Conservation (phyloP, 2,888 invertebrate species). For the Ophioninae sp. region DNA sequence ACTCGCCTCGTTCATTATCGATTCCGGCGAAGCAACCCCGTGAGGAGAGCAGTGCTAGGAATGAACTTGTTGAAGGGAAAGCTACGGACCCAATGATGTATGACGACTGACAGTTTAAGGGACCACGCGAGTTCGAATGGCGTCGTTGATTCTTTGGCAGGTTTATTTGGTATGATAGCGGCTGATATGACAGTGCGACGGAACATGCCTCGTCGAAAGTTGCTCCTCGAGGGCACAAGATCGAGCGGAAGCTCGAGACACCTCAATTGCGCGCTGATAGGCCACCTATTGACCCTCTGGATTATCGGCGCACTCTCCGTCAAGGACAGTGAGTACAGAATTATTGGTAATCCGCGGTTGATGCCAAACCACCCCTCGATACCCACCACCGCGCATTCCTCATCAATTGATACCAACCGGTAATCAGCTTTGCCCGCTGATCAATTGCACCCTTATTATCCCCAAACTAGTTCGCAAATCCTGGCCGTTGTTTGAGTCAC, state of each 20-base stretch:
- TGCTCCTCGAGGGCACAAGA: conserved; percentile 71
- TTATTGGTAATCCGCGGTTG: conserved; percentile 25
- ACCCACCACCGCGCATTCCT: not conserved
- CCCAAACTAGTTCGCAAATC: conserved; percentile 28
- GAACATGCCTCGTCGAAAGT: conserved; percentile 76
- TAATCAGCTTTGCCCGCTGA: conserved; percentile 22
- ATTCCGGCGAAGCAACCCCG: conserved; percentile 1
- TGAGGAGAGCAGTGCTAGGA: not conserved
- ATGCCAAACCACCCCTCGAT: conserved; percentile 11
- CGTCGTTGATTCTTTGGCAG: not conserved
- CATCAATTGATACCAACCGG: not conserved
- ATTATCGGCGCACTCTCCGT: conserved; percentile 78
- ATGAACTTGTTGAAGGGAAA: conserved; percentile 21
- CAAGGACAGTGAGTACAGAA: conserved; percentile 78
- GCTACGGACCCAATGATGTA: not conserved
- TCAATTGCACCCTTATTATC: conserved; percentile 45
- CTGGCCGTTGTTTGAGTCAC: conserved; percentile 27
- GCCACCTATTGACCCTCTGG: conserved; percentile 76
- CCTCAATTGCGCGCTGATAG: conserved; percentile 73
- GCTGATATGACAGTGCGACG: conserved; percentile 68
- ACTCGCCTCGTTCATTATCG: conserved; percentile 10
- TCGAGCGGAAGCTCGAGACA: conserved; percentile 67
- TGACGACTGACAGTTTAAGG: not conserved
- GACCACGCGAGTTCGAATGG: not conserved
- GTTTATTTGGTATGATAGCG: conserved; percentile 68